phyloP scores from a whole-genome alignment of 2,113 vertebrate species.

The Sclerurus mexicanus region DNA sequence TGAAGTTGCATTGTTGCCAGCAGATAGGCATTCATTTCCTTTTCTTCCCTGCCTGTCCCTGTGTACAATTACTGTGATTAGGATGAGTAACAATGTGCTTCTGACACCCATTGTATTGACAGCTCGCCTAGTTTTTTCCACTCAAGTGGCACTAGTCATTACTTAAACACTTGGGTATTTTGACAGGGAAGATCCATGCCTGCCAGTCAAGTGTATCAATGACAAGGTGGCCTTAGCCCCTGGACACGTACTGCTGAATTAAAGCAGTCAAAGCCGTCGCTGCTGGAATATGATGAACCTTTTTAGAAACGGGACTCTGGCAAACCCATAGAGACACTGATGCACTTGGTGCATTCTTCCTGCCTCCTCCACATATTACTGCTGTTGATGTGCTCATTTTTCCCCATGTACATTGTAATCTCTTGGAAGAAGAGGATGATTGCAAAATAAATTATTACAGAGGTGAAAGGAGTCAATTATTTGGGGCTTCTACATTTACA shows the following conservation, averaged over 20 bases:
- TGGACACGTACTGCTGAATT: constrained; percentile 79
- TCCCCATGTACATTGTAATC: rapidly evolving
- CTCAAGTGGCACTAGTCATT: constrained; percentile 84
- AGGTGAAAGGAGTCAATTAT: neutral
- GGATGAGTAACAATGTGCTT: constrained; percentile 74
- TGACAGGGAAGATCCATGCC: constrained; percentile 80
- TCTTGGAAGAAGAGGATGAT: neutral
- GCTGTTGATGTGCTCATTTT: rapidly evolving
- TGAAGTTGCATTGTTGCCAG: constrained; percentile 80
- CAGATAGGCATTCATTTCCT: constrained; percentile 81
- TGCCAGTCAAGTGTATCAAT: constrained; percentile 89
- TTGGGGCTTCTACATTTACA: neutral
- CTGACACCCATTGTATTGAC: constrained; percentile 77
- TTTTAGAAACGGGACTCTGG: constrained; percentile 66
- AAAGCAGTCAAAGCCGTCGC: constrained; percentile 81
- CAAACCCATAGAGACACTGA: neutral
- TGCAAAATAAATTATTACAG: neutral
- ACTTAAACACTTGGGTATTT: constrained; percentile 76
- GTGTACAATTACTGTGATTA: constrained; percentile 85
- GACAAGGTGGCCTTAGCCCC: constrained; percentile 78
- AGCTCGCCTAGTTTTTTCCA: constrained; percentile 76
- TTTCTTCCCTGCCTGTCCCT: constrained; percentile 64
- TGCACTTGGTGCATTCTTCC: neutral
- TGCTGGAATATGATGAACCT: constrained; percentile 75
- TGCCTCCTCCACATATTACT: neutral